Evolutionary conservation across 2,888 invertebrate genomes (phyloP), one percentile per base, ranked within the genome.

Genomic region (Schrankia costaestrigalis): DNA sequence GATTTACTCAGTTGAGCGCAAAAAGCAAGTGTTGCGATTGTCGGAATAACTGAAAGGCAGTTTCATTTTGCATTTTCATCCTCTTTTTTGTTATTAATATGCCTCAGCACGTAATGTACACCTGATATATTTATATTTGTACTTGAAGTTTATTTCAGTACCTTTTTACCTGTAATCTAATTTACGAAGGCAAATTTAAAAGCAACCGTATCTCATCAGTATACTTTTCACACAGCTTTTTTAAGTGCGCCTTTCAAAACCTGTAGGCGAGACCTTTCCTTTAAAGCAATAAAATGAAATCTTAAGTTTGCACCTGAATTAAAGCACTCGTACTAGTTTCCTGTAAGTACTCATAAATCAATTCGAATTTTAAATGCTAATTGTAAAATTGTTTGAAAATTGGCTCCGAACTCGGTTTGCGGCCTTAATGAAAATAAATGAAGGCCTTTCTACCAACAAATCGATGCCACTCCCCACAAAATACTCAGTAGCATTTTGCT

Each of bases 341-440:
- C n/a, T n/a, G n/a, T n/a, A n/a, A n/a, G n/a, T n/a, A n/a, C n/a
- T n/a, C n/a, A n/a, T n/a, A n/a, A n/a, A n/a, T n/a, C n/a, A n/a
- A n/a, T n/a, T n/a, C n/a, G n/a, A n/a, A n/a, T n/a, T n/a, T n/a
- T n/a, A n/a, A n/a, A n/a, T n/a, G n/a, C n/a, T n/a, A n/a, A 50
- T 27, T 34, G 23, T 24, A 23, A 33, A 32, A 28, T 43, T 36
- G 36, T 45, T 47, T 15, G 21, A n/a, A 3, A 6, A 7, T 13
- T 14, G 9, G 17, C 6, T 31, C 15, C n/a, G 26, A 25, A 36
- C 42, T 57, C 43, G 41, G 42, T 45, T 51, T 52, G 43, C 30
- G 41, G 35, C 33, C 47, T 42, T 53, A 57, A 52, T 59, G 56
- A 53, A 60, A 62, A 68, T 62, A 54, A 61, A 66, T 60, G 49